A percentile compares a stretch with the other conserved stretches of the same genome.
Evolutionary conservation across 2,797 vertebrate species (phyloP).

Genomic region (Pempheris klunzingeri): DNA sequence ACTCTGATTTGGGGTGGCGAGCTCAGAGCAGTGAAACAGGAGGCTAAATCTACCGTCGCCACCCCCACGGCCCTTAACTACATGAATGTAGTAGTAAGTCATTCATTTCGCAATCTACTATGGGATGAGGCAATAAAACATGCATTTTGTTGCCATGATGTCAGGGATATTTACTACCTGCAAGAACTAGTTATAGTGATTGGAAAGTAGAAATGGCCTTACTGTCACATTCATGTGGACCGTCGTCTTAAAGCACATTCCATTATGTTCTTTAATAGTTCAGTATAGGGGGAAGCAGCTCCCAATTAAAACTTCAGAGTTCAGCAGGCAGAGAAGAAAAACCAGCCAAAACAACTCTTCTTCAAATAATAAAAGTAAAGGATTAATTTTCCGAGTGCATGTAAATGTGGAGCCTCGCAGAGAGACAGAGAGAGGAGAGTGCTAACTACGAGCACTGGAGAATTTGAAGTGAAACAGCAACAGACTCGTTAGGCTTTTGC

Average conservation of each 20-base stretch:
- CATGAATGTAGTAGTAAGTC: constrained; percentile 89
- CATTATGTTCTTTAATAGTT: constrained; percentile 81
- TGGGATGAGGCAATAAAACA: constrained; percentile 84
- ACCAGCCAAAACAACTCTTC: constrained; percentile 81
- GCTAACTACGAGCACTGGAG: constrained; percentile 59
- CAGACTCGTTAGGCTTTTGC: constrained; percentile 23
- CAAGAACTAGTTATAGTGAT: constrained; percentile 75
- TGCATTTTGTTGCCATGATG: constrained; percentile 85
- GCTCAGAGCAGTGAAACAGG: constrained; percentile 76
- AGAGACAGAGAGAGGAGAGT: constrained; percentile 7
- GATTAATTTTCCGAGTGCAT: constrained; percentile 80
- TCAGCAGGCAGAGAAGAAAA: constrained; percentile 84
- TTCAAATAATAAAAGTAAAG: constrained; percentile 84
- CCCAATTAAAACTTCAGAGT: constrained; percentile 74
- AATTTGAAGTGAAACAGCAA: constrained; percentile 36
- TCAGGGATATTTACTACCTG: constrained; percentile 67
- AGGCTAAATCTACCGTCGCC: constrained; percentile 77
- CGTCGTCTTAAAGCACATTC: constrained; percentile 83
- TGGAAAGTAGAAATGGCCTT: constrained; percentile 82
- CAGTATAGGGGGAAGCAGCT: constrained; percentile 72
- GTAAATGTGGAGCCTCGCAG: constrained; percentile 79
- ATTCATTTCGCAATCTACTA: constrained; percentile 85
- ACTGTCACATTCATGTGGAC: constrained; percentile 88
- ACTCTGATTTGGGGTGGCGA: constrained; percentile 85
- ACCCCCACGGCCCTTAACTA: constrained; percentile 80